These are phyloP conservation scores for Apis florea DNA, from an alignment of 1,140 invertebrate species.

Conservation along the genomic window DNA sequence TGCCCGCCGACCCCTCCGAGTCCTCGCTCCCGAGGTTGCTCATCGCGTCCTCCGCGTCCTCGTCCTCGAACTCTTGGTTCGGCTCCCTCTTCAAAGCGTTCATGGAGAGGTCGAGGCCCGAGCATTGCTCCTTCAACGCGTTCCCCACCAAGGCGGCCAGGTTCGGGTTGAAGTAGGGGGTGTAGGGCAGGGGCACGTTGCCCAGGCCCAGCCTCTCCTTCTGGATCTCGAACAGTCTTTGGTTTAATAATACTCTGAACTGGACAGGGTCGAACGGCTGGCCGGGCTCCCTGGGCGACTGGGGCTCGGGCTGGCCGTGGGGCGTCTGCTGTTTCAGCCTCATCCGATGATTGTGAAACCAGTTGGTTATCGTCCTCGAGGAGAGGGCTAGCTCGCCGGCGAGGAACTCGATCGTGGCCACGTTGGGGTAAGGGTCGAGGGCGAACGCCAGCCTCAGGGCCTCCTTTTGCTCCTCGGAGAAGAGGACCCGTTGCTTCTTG, in stretches of 20 bases:
- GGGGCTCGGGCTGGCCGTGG: conserved; percentile 85
- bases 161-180: conserved; percentile 88
- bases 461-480: conserved; percentile 99
- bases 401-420: conserved; percentile 96
- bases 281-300: conserved; percentile 85
- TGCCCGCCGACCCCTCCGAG: conserved; percentile 81
- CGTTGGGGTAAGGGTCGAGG: conserved; percentile 97
- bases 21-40: conserved; percentile 90
- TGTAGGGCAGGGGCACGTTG: conserved; percentile 87
- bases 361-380: conserved; percentile 98
- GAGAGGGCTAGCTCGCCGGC: conserved; percentile 95
- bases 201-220: conserved; percentile 89
- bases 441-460: conserved; percentile 95
- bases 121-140: conserved; percentile 88
- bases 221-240: conserved; percentile 91
- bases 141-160: conserved; percentile 85
- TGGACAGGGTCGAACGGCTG: conserved; percentile 94
- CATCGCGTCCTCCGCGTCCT: conserved; percentile 87
- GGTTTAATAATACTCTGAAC: conserved; percentile 92
- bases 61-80: conserved; percentile 86
- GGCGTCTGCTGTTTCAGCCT: conserved; percentile 94
- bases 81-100: conserved; percentile 87
- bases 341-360: conserved; percentile 99
- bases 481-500: conserved; percentile 95
- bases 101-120: conserved; percentile 91